Evolutionary conservation across 2,888 invertebrate species (phyloP), one percentile per base, ranked within the genome.

Genomic region (Eristalis tenax): DNA sequence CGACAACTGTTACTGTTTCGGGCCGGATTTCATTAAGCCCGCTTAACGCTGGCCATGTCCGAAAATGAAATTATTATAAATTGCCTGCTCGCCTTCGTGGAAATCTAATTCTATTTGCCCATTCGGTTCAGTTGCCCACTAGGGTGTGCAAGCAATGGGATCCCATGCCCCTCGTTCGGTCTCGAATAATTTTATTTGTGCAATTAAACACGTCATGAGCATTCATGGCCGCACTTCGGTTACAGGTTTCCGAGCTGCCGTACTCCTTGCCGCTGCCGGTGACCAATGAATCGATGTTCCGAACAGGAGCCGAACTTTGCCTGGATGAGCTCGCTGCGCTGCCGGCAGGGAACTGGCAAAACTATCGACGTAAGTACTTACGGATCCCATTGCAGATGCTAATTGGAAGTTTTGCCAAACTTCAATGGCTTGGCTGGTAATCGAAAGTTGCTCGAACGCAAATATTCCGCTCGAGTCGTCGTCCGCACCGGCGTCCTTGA

Each of bases 151-250:
- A 50, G 18, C 50, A 50, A 50, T 18, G 50, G 18, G 18, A 38
- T 5, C 13, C 56, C 22, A 8, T 10, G 1, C 13, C 15, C 15
- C 35, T 13, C 50, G 6, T 22, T 35, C 32, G 18, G n/a, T 8
- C 18, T 59, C n/a, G 23, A 70, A 70, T 59, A 59, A 70, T 22
- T 70, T 59, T 70, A 70, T 70, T 59, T 70, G 23, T 70, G 18
- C 70, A 59, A 71, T 71, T 71, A 71, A 71, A 40, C 61, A 59
- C 38, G 70, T 71, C 70, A 71, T 70, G 70, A 70, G 59, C 70
- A 70, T 59, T 70, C 70, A 70, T 59, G 59, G 57, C 59, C 59
- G 26, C 70, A 38, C 38, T 59, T 70, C 59, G 59, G 23, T 59
- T 59, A 23, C 26, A 26, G 4, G 23, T 59, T 3, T 18, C 28